A percentile compares a stretch with the other conserved stretches of the same genome.
These are phyloP conservation scores for Arizona elegans DNA, from an alignment of 2,113 vertebrate species.

Conservation along the genomic window DNA sequence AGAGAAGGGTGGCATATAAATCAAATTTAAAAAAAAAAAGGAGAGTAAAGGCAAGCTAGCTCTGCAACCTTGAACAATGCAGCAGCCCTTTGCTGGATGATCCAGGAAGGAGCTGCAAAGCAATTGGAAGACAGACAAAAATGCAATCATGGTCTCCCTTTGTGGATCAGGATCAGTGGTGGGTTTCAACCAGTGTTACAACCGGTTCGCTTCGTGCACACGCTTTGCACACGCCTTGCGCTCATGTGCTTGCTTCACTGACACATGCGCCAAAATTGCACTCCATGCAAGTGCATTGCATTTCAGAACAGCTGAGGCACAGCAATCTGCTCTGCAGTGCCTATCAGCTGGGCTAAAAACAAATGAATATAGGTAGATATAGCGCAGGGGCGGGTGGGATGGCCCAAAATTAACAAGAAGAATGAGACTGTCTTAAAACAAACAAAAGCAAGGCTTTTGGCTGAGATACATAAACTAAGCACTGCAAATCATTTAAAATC, in stretches of 20 bases:
- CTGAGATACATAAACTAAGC: neutral
- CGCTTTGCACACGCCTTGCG: no score
- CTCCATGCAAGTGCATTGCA: no score
- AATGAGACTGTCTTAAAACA: neutral
- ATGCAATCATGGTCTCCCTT: neutral
- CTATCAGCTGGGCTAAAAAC: no score
- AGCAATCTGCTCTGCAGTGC: no score
- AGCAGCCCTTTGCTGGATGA: neutral
- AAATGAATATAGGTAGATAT: no score
- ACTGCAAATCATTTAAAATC: neutral
- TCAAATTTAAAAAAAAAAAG: neutral
- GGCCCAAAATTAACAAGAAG: neutral
- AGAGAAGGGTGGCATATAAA: no score
- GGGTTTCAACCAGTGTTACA: no score
- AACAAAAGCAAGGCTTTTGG: neutral
- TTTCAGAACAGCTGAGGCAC: no score
- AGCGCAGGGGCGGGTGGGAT: no score
- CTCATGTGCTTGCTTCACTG: no score
- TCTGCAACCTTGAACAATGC: neutral
- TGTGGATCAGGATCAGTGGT: neutral
- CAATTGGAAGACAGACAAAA: neutral
- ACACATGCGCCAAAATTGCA: no score
- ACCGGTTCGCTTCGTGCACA: no score
- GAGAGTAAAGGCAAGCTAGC: neutral
- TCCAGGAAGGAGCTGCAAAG: neutral